Base-by-base conservation (phyloP, 2,888 invertebrate genomes). In the Odontocerum albicorne region DNA sequence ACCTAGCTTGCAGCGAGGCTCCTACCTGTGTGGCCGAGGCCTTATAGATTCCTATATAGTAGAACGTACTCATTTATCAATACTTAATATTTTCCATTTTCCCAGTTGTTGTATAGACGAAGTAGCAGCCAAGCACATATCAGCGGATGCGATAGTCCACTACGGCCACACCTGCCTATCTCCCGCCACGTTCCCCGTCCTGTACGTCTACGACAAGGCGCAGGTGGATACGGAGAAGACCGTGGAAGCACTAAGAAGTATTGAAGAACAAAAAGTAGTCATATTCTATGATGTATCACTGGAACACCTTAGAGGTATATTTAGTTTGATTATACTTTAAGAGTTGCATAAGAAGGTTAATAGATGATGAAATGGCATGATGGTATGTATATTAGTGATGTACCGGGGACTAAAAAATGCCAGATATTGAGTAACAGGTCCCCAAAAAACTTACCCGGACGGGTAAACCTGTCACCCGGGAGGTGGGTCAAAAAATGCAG, bases 81-180 rank as follows among this genome's bases (percentile, higher is more conserved):
- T n/a, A n/a, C 42, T 6, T 27, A 32, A 46, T 47, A 16, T 27
- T 21, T 35, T 38, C 15, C 46, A 58, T 58, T 57, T 55, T 70
- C 77, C 62, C 70, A 93, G 93, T 70, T 95, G 94, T 70, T 95
- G 95, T 69, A 85, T 92, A 2, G 94, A 95, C 71, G 89, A 90
- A 65, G 85, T 96, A 22, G 90, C 95, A 1, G 93, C 96, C 0
- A 86, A 90, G 69, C 97, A 97, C 71, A 85, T 92, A 4, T 79
- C 84, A 52, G 88, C 90, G 0, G 91, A 96, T 72, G 86, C 88
- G 21, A 75, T 97, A 2, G 82, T 98, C 49, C 97, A 98, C 71
- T 97, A 90, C 72, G 97, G 97, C 0, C 88, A 87, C 65, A 84
- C 90, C 1, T 98, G 98, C 71, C 85, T 92, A 61, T 90, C 92